Percentiles rank a stretch among this genome's conserved stretches.
Evolutionary conservation across 2,797 vertebrate genomes (phyloP).

Genomic region (Carapus acus): DNA sequence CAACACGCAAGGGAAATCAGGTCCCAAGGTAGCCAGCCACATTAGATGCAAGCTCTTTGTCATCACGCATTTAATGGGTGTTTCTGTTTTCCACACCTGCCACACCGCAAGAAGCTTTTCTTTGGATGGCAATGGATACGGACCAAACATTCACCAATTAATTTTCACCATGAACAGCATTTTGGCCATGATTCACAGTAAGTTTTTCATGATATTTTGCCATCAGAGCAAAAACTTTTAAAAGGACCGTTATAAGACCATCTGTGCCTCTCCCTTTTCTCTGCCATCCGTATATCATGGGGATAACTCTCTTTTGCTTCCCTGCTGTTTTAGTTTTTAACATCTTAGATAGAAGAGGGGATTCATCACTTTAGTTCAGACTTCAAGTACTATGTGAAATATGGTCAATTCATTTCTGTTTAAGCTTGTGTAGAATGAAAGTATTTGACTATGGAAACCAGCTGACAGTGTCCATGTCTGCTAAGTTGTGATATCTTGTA

Average conservation of each 20-base stretch:
- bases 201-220: background rate
- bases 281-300: background rate
- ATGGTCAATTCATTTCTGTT: background rate
- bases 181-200: constrained; percentile 9
- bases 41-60: constrained; percentile 40
- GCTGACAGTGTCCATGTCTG: constrained; percentile 21
- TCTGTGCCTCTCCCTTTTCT: constrained; percentile 14
- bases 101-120: constrained; percentile 6
- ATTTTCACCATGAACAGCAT: constrained; percentile 21
- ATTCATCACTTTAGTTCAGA: background rate
- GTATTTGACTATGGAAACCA: background rate
- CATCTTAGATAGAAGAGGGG: background rate
- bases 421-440: background rate
- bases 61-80: constrained; percentile 24
- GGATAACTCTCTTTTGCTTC: background rate
- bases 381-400: background rate
- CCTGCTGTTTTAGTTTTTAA: constrained; percentile 1
- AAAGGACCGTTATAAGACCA: constrained; percentile 4
- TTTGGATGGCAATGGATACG: constrained; percentile 13
- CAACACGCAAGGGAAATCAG: constrained; percentile 43
- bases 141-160: constrained; percentile 16
- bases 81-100: constrained; percentile 13
- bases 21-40: constrained; percentile 42
- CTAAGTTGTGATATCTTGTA: constrained; percentile 26
- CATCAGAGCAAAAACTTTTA: constrained; percentile 15